Evolutionary conservation across 2,113 vertebrate species (phyloP).

Genomic region (Phaethornis superciliosus): DNA sequence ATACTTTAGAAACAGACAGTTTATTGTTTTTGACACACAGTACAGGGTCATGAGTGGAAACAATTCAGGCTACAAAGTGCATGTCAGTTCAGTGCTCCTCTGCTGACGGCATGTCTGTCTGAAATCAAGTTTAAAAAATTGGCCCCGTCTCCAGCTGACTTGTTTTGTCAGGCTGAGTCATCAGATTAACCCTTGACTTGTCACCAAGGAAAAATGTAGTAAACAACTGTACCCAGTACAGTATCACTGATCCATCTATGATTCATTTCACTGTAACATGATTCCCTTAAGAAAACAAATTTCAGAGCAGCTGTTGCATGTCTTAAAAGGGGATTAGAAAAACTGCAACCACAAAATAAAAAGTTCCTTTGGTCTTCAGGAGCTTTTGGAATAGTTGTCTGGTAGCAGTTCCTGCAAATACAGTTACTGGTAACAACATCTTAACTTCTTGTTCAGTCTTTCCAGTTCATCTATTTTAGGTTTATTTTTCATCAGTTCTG

Average conservation of each 20-base stretch:
- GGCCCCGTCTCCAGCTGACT: slow-evolving; percentile 80
- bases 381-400: slow-evolving; percentile 2
- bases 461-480: neutral
- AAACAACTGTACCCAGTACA: slow-evolving; percentile 74
- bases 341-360: slow-evolving; percentile 27
- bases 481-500: neutral
- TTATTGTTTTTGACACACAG: slow-evolving; percentile 68
- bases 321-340: slow-evolving; percentile 66
- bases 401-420: neutral
- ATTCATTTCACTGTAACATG: slow-evolving; percentile 74
- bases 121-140: slow-evolving; percentile 79
- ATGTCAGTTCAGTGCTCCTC: slow-evolving; percentile 70
- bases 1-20: slow-evolving; percentile 62
- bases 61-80: slow-evolving; percentile 71
- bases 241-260: slow-evolving; percentile 61
- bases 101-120: slow-evolving; percentile 74
- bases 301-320: slow-evolving; percentile 75
- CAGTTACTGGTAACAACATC: neutral
- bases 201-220: slow-evolving; percentile 68
- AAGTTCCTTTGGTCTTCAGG: neutral
- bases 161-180: slow-evolving; percentile 78
- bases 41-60: slow-evolving; percentile 70
- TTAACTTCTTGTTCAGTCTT: neutral
- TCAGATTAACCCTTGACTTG: slow-evolving; percentile 81
- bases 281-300: slow-evolving; percentile 72